phyloP scores from a whole-genome alignment of 2,888 invertebrate genomes.

The Drosophila percnosoma region DNA sequence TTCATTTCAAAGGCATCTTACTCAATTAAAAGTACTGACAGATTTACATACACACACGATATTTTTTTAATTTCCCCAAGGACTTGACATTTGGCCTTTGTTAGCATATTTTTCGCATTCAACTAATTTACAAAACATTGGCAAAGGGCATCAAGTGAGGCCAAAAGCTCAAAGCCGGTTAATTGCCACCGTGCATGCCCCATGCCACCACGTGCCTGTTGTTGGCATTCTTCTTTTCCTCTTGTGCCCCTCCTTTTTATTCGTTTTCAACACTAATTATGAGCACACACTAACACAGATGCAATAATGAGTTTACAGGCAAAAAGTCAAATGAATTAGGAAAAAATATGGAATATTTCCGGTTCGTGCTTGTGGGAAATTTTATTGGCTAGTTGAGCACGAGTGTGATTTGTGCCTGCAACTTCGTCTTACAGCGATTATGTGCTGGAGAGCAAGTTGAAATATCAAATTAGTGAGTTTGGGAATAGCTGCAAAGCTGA shows the following conservation, averaged over 20 bases:
- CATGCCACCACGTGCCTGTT: conserved; percentile 33
- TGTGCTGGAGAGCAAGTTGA: neutral
- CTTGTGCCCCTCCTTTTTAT: conserved; percentile 1
- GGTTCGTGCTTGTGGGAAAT: conserved; percentile 3
- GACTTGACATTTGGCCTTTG: conserved; percentile 38
- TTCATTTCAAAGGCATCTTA: conserved; percentile 28
- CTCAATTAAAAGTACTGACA: conserved; percentile 21
- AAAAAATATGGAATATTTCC: conserved; percentile 14
- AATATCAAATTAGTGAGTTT: neutral
- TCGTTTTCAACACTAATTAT: conserved; percentile 58
- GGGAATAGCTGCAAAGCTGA: neutral
- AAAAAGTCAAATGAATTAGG: conserved; percentile 22
- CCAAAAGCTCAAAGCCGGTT: conserved; percentile 40
- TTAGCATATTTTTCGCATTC: conserved; percentile 34
- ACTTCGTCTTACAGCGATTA: no score
- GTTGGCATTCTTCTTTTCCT: neutral
- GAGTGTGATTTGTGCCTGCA: conserved; percentile 13
- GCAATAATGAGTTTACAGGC: conserved; percentile 39
- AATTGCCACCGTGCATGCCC: conserved; percentile 62
- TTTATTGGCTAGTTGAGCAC: conserved; percentile 10
- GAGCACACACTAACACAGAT: conserved; percentile 13
- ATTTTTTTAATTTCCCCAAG: conserved; percentile 22
- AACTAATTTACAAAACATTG: conserved; percentile 66
- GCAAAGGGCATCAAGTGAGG: conserved; percentile 33
- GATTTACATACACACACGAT: neutral